Conservation (phyloP, 2,797 vertebrate species). For the Pogonophryne albipinna region DNA sequence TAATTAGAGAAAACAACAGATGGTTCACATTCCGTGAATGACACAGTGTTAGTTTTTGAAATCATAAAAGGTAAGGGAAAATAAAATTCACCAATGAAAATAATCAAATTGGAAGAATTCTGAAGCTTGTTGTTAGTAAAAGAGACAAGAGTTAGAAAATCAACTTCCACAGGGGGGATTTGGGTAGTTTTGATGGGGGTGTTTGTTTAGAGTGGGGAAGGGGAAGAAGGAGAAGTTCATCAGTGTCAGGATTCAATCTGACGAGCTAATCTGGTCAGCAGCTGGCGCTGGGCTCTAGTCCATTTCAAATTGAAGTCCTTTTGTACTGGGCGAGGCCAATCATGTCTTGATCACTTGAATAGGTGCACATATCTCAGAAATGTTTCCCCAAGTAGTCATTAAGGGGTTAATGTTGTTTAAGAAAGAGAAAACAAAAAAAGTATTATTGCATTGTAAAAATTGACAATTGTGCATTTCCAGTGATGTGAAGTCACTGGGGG, state of each 20-base stretch:
- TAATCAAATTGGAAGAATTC: constrained; percentile 82
- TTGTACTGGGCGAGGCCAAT: constrained; percentile 59
- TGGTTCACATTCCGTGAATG: constrained; percentile 92
- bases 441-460: constrained; percentile 56
- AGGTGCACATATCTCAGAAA: constrained; percentile 35
- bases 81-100: constrained; percentile 79
- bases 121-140: constrained; percentile 88
- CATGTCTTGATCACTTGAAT: constrained; percentile 44
- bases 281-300: constrained; percentile 31
- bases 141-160: constrained; percentile 88
- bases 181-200: constrained; percentile 59
- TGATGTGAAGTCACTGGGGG: constrained; percentile 7
- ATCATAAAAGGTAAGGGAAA: constrained; percentile 80
- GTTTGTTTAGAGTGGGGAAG: constrained; percentile 54
- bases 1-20: constrained; percentile 88
- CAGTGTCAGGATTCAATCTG: constrained; percentile 70
- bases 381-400: constrained; percentile 21
- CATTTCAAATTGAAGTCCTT: constrained; percentile 40
- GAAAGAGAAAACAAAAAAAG: constrained; percentile 47
- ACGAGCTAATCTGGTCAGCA: constrained; percentile 66
- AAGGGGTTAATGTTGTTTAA: constrained; percentile 39
- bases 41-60: constrained; percentile 91
- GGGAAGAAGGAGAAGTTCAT: constrained; percentile 61
- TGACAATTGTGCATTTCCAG: constrained; percentile 25
- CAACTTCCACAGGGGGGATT: constrained; percentile 74